Evolutionary conservation across 1,140 invertebrate species (phyloP).

Genomic region (Ceratosolen solmsi): DNA sequence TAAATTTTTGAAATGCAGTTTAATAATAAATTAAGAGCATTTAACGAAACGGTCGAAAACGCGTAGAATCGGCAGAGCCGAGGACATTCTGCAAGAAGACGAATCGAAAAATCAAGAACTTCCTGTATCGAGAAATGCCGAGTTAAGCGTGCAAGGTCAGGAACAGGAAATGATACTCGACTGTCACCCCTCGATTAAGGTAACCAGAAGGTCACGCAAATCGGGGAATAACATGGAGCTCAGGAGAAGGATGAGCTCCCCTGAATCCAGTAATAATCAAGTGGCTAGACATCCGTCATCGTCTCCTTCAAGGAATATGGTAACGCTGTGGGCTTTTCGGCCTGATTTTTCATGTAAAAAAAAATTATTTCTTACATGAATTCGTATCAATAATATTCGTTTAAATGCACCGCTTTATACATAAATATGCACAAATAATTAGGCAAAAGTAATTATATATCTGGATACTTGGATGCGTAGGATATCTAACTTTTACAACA

Average conservation of each 20-base stretch:
- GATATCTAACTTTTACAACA: no score
- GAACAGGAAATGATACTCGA: not conserved
- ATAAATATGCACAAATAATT: no score
- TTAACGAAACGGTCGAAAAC: not conserved
- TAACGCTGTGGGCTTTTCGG: not conserved
- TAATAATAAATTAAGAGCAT: not conserved
- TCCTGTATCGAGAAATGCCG: not conserved
- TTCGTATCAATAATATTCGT: no score
- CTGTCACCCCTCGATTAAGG: not conserved
- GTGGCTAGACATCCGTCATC: not conserved
- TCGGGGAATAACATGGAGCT: not conserved
- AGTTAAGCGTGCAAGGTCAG: not conserved
- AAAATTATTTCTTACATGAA: no score
- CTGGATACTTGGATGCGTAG: no score
- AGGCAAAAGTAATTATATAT: no score
- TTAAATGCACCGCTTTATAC: no score
- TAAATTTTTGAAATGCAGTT: no score
- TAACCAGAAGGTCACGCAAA: not conserved
- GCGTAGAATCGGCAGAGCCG: not conserved
- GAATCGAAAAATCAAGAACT: not conserved
- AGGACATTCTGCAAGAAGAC: not conserved
- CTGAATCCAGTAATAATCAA: conserved; percentile 6
- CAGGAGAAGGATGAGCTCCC: conserved; percentile 36
- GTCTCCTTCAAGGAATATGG: not conserved
- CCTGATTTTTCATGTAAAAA: no score